phyloP scores from a whole-genome alignment of 2,888 invertebrate species.

The Rhogogaster chlorosoma region DNA sequence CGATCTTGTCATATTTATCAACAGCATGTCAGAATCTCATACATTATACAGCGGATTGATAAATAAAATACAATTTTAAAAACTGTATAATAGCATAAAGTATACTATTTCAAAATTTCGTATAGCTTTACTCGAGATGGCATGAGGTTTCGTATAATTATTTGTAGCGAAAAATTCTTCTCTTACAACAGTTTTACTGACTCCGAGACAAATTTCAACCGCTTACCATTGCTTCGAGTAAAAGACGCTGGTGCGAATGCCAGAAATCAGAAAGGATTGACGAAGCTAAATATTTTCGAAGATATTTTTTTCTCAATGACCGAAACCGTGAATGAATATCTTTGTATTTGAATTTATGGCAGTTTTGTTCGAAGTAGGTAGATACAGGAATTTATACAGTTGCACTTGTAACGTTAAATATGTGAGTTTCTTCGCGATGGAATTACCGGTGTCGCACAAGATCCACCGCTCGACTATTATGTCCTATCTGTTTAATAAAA shows the following conservation, averaged over 20 bases:
- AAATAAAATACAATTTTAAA: not conserved
- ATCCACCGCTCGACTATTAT: too few relatives aligned
- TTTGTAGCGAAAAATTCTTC: not conserved
- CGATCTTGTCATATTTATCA: constrained; percentile 27
- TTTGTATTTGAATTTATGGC: too few relatives aligned
- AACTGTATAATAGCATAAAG: not conserved
- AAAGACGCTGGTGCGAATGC: not conserved
- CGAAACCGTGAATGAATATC: too few relatives aligned
- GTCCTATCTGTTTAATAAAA: too few relatives aligned
- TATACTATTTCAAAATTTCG: not conserved
- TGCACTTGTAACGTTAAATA: not conserved
- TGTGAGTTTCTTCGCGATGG: too few relatives aligned
- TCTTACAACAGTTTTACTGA: not conserved
- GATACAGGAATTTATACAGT: not conserved
- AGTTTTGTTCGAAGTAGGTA: too few relatives aligned
- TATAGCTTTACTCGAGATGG: not conserved
- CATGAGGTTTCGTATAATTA: not conserved
- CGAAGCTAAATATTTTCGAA: not conserved
- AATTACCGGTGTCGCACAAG: too few relatives aligned
- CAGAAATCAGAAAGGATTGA: not conserved
- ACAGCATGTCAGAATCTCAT: not conserved
- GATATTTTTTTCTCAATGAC: too few relatives aligned
- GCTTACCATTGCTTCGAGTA: not conserved
- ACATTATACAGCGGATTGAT: not conserved
- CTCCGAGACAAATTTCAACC: not conserved